Evolutionary conservation across 2,797 vertebrate genomes (phyloP), one percentile per base, ranked within the genome.

Genomic region (Enteromius paludinosus): DNA sequence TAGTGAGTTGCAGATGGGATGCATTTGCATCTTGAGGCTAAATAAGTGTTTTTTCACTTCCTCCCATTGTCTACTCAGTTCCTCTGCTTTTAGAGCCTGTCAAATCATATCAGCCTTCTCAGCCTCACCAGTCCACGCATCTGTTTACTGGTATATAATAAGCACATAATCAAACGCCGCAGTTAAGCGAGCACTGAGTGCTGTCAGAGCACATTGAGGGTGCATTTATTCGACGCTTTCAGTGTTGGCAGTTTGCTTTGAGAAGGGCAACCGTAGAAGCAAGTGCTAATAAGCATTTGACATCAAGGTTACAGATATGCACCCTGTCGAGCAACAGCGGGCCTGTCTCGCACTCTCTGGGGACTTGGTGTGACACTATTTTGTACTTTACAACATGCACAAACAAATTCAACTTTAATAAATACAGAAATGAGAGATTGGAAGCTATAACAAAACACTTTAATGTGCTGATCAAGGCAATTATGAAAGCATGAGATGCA

Each of bases 231-330:
- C 69, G 25, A 82, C 35, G 66, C 41, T 52, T 54, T 79, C 41
- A 45, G 61, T 86, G 78, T 30, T 79, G 74, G 72, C 81, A 71
- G 59, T 76, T 38, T 75, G 35, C 81, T 81, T 86, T 86, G 56
- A 83, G 73, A 76, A 30, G 47, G 85, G 77, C 71, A 83, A 65
- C 56, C 41, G 73, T 76, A 79, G 75, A 78, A 83, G 79, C 66
- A 86, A 77, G 65, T 28, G 85, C 85, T 86, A 83, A 86, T 86
- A 83, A 83, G 81, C 71, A 80, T 54, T 59, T 83, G 72, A 79
- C 78, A 86, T 83, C 81, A 83, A 83, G 82, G 71, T 83, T 80
- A 69, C 64, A 56, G 77, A 70, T 71, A 79, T 65, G 71, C 77
- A 54, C 77, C 81, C 77, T 76, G 84, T 76, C 11, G 61, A 83